Evolutionary conservation across 2,888 invertebrate species (phyloP), one percentile per base, ranked within the genome.

Genomic region (Eristalis arbustorum): DNA sequence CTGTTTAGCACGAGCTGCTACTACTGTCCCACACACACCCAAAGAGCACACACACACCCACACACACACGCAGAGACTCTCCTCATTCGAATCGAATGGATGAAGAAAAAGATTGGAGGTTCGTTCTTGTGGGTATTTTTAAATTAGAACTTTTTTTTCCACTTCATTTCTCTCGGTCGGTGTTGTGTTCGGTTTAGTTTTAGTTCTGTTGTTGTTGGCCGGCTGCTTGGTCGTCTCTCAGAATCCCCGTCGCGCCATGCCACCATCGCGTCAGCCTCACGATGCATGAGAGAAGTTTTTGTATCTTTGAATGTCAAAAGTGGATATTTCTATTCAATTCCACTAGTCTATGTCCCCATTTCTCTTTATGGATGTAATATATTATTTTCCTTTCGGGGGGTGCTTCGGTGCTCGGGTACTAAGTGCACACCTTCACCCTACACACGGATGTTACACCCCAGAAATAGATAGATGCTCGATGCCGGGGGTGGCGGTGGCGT

Each of bases 261-360:
- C 25, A 25, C 25, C 25, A 3, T 3, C 25, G 25, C 25, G 25
- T 25, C n/a, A n/a, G n/a, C 31, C 14, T 3, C 5, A n/a, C 28
- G 49, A 25, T 25, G 14, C 34, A 40, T 49, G 18, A 14, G 59
- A 23, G 59, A 31, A 31, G 31, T 31, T n/a, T n/a, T 11, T 57
- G 59, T 82, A 78, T 78, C 82, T 83, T 83, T 83, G 78, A 83
- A 87, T 87, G 87, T 87, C 87, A 87, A 87, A 87, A 79, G 87
- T 83, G 78, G 77, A 87, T 79, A 71, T 79, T n/a, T 40, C 23
- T 49, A 11, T 57, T 57, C 18, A 67, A 37, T 68, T 69, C 31
- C 10, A 31, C 6, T 67, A n/a, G n/a, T n/a, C n/a, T n/a, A 28
- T 75, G 78, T 66, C 67, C 87, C 67, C 75, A 57, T 79, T 83